Evolutionary conservation across 2,888 invertebrate genomes (phyloP), one percentile per base, ranked within the genome.

Genomic region (Thymelicus sylvestris): DNA sequence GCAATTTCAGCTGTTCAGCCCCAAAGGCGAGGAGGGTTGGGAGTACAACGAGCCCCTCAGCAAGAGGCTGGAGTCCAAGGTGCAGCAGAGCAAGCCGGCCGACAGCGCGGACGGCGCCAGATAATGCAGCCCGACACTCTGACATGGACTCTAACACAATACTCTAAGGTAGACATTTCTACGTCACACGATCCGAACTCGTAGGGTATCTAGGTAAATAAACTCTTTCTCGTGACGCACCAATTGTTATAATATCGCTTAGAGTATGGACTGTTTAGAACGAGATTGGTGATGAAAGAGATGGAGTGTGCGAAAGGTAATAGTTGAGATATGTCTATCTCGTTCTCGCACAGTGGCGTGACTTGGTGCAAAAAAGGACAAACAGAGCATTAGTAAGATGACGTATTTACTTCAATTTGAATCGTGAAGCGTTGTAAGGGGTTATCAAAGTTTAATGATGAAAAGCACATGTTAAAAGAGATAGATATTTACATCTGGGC

Each of bases 1-100:
- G 44, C 31, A 64, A 13, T 87, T 86, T 3, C 92, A 97, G 96
- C 82, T 95, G 67, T 97, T 97, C 91, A 95, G 95, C 80, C 95
- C 95, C 8, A 96, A 96, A 80, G 86, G 88, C 69, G 97, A 97
- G 61, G 95, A 95, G 47, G 95, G 93, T 0, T 95, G 95, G 95
- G 90, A 94, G 73, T 95, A 95, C 85, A 89, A 86, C 75, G 81
- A 85, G 31, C 95, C 95, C 5, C 90, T 95, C 48, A 89, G 83
- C 74, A 93, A 91, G 74, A 93, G 95, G 7, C 61, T 82, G 57
- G 83, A 78, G 62, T 6, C 73, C 3, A 73, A 77, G 24, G 81
- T 89, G 52, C 85, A 89, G 7, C 86, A 83, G 73, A 84, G 84
- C 76, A 86, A 83, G 71, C 68, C 78, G 61, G 73, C 83, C 50